These are phyloP conservation scores for Brachyptera putata DNA, from an alignment of 2,888 invertebrate species.

Conservation along the genomic window DNA sequence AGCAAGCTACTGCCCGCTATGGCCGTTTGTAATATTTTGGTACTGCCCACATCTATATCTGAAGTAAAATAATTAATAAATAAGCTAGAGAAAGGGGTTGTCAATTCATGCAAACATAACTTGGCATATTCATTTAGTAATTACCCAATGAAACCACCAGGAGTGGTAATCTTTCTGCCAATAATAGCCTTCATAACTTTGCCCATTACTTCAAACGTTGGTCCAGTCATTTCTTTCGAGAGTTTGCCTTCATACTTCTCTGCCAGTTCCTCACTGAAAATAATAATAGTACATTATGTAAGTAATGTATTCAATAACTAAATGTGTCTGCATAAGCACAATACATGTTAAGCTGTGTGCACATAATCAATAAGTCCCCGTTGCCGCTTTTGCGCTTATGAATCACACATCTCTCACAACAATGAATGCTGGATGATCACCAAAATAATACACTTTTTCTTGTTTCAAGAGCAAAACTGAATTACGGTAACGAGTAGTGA, in stretches of 20 bases:
- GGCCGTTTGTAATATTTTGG: too few species aligned
- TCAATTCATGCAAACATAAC: background rate
- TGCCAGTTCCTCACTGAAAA: slow-evolving; percentile 73
- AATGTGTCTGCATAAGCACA: background rate
- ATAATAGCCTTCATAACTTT: slow-evolving; percentile 95
- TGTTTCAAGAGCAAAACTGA: too few species aligned
- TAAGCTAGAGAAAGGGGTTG: background rate
- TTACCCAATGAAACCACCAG: slow-evolving; percentile 89
- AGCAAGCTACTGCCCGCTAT: too few species aligned
- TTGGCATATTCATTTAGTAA: slow-evolving; percentile 28
- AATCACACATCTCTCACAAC: too few species aligned
- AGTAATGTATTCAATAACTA: background rate
- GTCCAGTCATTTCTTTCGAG: slow-evolving; percentile 83
- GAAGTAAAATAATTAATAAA: background rate
- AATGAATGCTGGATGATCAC: too few species aligned
- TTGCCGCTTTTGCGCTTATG: too few species aligned
- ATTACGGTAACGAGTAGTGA: too few species aligned
- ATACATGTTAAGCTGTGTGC: background rate
- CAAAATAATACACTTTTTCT: too few species aligned
- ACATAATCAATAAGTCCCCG: too few species aligned
- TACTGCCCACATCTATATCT: too few species aligned
- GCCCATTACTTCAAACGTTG: slow-evolving; percentile 91
- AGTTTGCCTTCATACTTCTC: slow-evolving; percentile 93
- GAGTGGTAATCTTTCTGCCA: slow-evolving; percentile 90
- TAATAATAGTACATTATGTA: background rate